phyloP scores from a whole-genome alignment of 2,113 vertebrate genomes.

The Trachemys scripta region DNA sequence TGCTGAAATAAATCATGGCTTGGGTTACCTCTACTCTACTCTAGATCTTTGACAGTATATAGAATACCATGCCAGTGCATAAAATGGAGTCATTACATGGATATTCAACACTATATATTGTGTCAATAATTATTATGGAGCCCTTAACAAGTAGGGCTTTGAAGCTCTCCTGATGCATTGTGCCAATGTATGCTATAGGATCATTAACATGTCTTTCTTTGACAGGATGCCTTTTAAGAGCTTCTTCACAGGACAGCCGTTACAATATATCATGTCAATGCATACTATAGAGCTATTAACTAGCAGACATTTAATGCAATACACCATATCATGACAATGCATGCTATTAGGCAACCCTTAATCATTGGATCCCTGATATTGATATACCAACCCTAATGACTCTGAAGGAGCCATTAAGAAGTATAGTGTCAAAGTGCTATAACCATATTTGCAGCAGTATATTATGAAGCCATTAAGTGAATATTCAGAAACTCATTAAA shows the following conservation, averaged over 20 bases:
- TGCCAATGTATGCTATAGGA: not conserved
- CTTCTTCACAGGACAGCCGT: constrained; percentile 34
- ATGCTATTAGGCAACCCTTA: not conserved
- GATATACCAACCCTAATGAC: not conserved
- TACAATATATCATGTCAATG: not conserved
- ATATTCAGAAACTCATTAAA: not conserved
- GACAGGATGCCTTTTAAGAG: constrained; percentile 26
- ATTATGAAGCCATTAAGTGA: not conserved
- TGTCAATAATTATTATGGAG: not conserved
- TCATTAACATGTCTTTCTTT: constrained; percentile 16
- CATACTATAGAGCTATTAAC: constrained; percentile 37
- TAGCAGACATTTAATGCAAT: not conserved
- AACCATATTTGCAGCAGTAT: not conserved
- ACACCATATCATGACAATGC: not conserved
- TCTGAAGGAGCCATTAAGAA: not conserved
- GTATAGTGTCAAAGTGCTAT: not conserved
- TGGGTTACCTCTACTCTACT: not conserved
- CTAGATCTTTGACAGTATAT: not conserved
- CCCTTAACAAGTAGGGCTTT: not conserved
- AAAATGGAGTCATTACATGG: not conserved
- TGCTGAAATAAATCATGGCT: not conserved
- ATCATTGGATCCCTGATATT: not conserved
- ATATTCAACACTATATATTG: not conserved
- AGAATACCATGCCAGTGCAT: not conserved
- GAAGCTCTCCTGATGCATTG: not conserved